Evolutionary conservation across 2,888 invertebrate genomes (phyloP).

Genomic region (Heliconius aoede): DNA sequence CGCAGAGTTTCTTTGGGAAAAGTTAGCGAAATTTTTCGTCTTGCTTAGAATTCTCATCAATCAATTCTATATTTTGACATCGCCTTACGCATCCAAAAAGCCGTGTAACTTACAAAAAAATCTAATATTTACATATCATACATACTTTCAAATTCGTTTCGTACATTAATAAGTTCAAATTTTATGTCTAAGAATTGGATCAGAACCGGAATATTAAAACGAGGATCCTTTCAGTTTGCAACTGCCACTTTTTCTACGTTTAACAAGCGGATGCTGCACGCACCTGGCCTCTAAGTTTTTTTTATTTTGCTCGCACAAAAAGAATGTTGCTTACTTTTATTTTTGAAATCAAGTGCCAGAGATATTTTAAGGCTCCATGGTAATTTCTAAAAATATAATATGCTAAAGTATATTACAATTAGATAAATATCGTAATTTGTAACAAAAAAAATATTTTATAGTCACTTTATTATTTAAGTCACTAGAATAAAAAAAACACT

Average conservation of each 20-base stretch:
- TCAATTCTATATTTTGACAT: constrained; percentile 58
- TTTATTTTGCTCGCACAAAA: constrained; percentile 41
- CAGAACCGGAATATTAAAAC: constrained; percentile 14
- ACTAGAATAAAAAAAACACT: neutral
- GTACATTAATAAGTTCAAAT: no score
- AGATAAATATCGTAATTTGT: neutral
- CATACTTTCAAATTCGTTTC: neutral
- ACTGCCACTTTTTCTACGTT: constrained; percentile 61
- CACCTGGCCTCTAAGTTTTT: constrained; percentile 69
- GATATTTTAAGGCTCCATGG: neutral
- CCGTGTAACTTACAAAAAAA: constrained; percentile 28
- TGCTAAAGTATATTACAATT: neutral
- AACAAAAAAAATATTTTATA: no score
- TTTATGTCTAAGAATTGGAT: neutral
- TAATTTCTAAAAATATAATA: neutral
- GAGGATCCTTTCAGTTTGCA: constrained; percentile 37
- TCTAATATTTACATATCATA: constrained; percentile 20
- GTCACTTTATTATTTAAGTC: no score
- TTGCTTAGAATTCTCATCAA: constrained; percentile 64
- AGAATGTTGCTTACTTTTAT: constrained; percentile 36
- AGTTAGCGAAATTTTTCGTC: constrained; percentile 57
- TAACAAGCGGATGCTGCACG: constrained; percentile 69
- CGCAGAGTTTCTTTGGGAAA: constrained; percentile 61
- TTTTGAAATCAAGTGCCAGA: constrained; percentile 32
- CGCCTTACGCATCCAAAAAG: constrained; percentile 33